A percentile compares a stretch with the other conserved stretches of the same genome.
phyloP scores from a whole-genome alignment of 2,888 invertebrate species.

The Pimpla rufipes region DNA sequence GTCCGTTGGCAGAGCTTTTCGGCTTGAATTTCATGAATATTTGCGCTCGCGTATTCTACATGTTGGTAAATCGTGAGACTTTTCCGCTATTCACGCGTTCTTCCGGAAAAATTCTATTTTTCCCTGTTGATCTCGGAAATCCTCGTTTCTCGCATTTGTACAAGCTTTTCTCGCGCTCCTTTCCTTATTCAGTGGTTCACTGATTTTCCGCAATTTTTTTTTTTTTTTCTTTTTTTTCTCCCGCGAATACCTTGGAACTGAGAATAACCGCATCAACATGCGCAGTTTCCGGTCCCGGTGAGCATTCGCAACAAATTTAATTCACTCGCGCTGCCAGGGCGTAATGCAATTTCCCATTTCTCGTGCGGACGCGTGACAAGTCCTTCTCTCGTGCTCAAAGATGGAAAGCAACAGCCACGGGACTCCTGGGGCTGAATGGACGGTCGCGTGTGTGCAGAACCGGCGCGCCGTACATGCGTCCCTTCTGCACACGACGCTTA shows the following conservation, averaged over 20 bases:
- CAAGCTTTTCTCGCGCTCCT: slow-evolving; percentile 52
- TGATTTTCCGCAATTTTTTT: slow-evolving; percentile 55
- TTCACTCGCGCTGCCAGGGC: not conserved
- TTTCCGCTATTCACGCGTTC: slow-evolving; percentile 58
- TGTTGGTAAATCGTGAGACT: slow-evolving; percentile 61
- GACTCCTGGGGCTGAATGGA: slow-evolving; percentile 8
- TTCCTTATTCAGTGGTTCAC: slow-evolving; percentile 46
- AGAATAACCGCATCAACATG: slow-evolving; percentile 47
- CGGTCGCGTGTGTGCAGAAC: not conserved
- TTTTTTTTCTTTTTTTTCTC: slow-evolving; percentile 53
- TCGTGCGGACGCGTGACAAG: not conserved
- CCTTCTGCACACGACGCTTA: not conserved
- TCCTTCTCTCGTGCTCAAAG: not conserved
- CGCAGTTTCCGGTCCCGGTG: slow-evolving; percentile 24
- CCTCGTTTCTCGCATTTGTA: slow-evolving; percentile 64
- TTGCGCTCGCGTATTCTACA: slow-evolving; percentile 57
- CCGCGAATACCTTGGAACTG: slow-evolving; percentile 12
- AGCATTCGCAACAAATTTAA: slow-evolving; percentile 41
- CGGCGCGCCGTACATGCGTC: not conserved
- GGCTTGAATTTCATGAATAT: slow-evolving; percentile 68
- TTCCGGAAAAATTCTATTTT: slow-evolving; percentile 65
- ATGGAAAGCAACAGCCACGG: slow-evolving; percentile 14
- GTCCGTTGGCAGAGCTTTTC: slow-evolving; percentile 66
- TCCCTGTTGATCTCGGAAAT: slow-evolving; percentile 59
- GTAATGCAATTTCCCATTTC: slow-evolving; percentile 19